Evolutionary conservation across 2,797 vertebrate species (phyloP).

Genomic region (Danio aesculapii): DNA sequence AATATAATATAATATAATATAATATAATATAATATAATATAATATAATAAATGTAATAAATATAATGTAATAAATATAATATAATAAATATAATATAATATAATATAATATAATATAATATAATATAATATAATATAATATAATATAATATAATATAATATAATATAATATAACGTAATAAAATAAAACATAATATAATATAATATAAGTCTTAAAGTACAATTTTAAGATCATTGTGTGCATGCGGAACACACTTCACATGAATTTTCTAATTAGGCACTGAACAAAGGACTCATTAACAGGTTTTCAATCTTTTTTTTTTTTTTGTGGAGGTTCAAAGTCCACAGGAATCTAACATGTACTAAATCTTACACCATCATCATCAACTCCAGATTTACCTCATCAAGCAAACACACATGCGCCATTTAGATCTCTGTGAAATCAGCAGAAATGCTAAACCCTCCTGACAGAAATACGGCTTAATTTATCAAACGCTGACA

Average conservation of each 20-base stretch:
- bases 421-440: background rate
- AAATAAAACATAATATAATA: too few relatives aligned
- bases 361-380: background rate
- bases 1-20: too few relatives aligned
- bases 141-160: too few relatives aligned
- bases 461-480: conserved; percentile 20
- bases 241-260: background rate
- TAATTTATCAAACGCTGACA: conserved; percentile 26
- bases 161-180: too few relatives aligned
- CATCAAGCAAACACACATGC: background rate
- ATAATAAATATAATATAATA: too few relatives aligned
- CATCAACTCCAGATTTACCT: background rate
- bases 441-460: conserved; percentile 21
- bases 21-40: too few relatives aligned
- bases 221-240: too few relatives aligned
- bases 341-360: background rate
- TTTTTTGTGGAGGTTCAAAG: background rate
- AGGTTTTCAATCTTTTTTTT: background rate
- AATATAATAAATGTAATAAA: too few relatives aligned
- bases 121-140: too few relatives aligned
- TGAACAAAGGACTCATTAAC: background rate
- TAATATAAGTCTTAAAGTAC: too few relatives aligned
- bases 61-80: too few relatives aligned
- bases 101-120: too few relatives aligned
- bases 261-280: background rate